phyloP scores from a whole-genome alignment of 2,113 vertebrate species.

The Oreamnos americanus region DNA sequence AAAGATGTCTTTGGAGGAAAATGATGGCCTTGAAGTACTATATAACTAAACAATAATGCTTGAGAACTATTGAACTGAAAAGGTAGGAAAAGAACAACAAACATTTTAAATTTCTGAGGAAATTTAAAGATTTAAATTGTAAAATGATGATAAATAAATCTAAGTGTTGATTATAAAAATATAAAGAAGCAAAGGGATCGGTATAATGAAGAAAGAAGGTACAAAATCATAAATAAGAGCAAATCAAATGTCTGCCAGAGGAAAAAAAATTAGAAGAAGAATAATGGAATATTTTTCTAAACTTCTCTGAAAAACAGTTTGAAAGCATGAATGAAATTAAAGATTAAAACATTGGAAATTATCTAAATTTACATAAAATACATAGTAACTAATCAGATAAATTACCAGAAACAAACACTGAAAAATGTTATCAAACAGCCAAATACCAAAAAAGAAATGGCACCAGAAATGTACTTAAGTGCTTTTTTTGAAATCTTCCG shows the following conservation, averaged over 20 bases:
- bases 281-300: neutral
- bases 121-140: neutral
- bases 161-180: neutral
- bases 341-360: neutral
- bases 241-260: neutral
- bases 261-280: neutral
- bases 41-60: neutral
- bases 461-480: neutral
- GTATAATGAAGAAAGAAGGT: neutral
- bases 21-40: neutral
- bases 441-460: neutral
- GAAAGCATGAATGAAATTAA: neutral
- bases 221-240: neutral
- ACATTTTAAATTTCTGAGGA: neutral
- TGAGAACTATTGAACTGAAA: neutral
- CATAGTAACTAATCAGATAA: neutral
- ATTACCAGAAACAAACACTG: neutral
- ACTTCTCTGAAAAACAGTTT: neutral
- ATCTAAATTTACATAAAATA: neutral
- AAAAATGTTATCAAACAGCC: neutral
- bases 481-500: neutral
- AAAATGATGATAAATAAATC: neutral
- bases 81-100: neutral
- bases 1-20: neutral
- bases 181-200: neutral